Percentiles rank a stretch among this genome's conserved stretches.
Conservation (phyloP, 2,113 vertebrate species). For the Synchiropus splendidus region DNA sequence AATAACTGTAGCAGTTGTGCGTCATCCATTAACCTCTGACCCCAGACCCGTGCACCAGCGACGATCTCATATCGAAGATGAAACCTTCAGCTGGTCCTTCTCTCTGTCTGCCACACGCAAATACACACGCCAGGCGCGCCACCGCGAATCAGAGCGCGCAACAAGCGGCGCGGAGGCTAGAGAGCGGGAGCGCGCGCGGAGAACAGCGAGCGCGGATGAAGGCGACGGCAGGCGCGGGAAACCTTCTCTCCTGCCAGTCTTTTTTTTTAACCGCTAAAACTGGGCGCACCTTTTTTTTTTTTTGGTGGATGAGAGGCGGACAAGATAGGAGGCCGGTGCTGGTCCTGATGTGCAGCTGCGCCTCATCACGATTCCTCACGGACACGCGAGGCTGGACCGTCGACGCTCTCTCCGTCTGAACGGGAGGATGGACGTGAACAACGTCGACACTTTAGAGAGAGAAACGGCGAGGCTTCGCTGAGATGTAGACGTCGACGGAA, state of each 20-base stretch:
- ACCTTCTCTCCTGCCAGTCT: conserved; percentile 16
- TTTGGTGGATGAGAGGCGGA: too few species aligned
- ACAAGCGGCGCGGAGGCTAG: conserved; percentile 52
- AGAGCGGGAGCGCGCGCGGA: conserved; percentile 21
- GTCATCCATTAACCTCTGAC: too few species aligned
- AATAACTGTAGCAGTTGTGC: too few species aligned
- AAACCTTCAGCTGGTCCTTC: too few species aligned
- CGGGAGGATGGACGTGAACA: conserved; percentile 31
- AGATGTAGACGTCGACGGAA: conserved; percentile 19
- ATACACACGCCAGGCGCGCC: conserved; percentile 35
- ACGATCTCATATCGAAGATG: too few species aligned
- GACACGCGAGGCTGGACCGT: conserved; percentile 48
- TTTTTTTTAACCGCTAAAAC: conserved; percentile 30
- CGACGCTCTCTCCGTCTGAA: conserved; percentile 38
- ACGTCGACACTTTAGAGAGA: conserved; percentile 3
- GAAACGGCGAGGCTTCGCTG: conserved; percentile 9
- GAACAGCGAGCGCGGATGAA: conserved; percentile 43
- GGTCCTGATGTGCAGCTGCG: conserved; percentile 46
- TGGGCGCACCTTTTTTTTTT: not conserved
- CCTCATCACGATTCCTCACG: conserved; percentile 42
- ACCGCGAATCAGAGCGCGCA: conserved; percentile 51
- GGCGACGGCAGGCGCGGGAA: conserved; percentile 53
- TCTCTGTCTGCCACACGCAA: too few species aligned
- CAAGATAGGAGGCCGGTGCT: conserved; percentile 1
- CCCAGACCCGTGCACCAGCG: too few species aligned